phyloP scores from a whole-genome alignment of 2,888 invertebrate genomes.

The Torymus texanus region DNA sequence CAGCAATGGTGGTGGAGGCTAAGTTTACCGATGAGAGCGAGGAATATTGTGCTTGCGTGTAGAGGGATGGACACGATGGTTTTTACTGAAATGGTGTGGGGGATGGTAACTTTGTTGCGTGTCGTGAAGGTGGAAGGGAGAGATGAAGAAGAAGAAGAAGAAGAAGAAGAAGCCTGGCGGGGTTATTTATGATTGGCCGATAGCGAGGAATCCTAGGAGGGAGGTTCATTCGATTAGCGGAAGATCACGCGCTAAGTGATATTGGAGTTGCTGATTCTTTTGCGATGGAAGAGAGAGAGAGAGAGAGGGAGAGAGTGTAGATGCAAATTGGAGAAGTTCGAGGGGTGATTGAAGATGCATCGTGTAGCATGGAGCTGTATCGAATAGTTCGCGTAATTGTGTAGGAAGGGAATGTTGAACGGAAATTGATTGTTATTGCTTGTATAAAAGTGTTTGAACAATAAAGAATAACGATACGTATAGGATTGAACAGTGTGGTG shows the following conservation, averaged over 20 bases:
- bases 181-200: conserved; percentile 28
- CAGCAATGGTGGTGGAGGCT: no score
- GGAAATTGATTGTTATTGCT: no score
- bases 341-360: conserved; percentile 10
- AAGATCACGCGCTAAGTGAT: conserved; percentile 15
- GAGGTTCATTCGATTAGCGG: conserved; percentile 34
- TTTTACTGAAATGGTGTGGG: no score
- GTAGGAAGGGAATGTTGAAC: background rate
- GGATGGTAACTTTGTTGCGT: conserved; percentile 4
- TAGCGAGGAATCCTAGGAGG: conserved; percentile 11
- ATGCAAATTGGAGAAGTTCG: conserved; percentile 40
- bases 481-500: no score
- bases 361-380: background rate
- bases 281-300: background rate
- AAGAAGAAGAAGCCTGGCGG: no score
- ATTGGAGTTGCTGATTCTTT: conserved; percentile 22
- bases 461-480: no score
- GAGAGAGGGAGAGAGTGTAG: no score
- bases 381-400: conserved; percentile 7
- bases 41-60: no score
- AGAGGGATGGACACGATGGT: no score
- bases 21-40: no score
- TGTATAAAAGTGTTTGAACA: no score
- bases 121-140: no score
- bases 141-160: background rate